A percentile compares a stretch with the other conserved stretches of the same genome.
Conservation (phyloP, 2,113 vertebrate genomes). For the Dipodomys merriami region DNA sequence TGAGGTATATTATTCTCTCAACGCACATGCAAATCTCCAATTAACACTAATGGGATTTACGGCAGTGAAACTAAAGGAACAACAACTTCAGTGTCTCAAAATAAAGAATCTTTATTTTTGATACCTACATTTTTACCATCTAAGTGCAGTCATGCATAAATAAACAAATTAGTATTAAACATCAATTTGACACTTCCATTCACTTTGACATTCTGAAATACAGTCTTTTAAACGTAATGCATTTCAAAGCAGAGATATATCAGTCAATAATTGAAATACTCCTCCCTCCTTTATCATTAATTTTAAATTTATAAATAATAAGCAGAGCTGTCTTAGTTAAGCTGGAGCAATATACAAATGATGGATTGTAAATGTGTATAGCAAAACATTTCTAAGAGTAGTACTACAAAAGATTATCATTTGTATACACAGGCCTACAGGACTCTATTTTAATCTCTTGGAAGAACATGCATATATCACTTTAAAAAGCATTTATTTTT, state of each 20-base stretch:
- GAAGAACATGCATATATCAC: background rate
- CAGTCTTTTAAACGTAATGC: conserved; percentile 41
- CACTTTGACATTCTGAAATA: conserved; percentile 66
- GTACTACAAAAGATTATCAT: background rate
- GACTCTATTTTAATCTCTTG: background rate
- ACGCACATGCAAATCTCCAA: conserved; percentile 75
- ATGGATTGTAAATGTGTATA: background rate
- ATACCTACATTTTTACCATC: conserved; percentile 60
- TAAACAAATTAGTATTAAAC: conserved; percentile 75
- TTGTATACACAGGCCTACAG: background rate
- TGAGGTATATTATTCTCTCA: conserved; percentile 75
- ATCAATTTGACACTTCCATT: conserved; percentile 63
- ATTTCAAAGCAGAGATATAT: conserved; percentile 48
- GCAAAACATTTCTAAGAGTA: background rate
- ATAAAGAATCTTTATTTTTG: conserved; percentile 64
- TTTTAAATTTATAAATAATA: conserved; percentile 46
- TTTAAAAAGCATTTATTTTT: background rate
- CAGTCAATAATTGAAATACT: conserved; percentile 25
- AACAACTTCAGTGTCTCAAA: conserved; percentile 65
- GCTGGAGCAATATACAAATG: background rate
- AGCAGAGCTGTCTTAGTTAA: background rate
- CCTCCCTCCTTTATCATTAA: background rate
- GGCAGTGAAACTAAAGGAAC: conserved; percentile 67
- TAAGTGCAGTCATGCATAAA: conserved; percentile 56
- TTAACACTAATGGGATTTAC: conserved; percentile 80